Evolutionary conservation across 2,797 vertebrate species (phyloP), one percentile per base, ranked within the genome.

Genomic region (Champsocephalus gunnari): DNA sequence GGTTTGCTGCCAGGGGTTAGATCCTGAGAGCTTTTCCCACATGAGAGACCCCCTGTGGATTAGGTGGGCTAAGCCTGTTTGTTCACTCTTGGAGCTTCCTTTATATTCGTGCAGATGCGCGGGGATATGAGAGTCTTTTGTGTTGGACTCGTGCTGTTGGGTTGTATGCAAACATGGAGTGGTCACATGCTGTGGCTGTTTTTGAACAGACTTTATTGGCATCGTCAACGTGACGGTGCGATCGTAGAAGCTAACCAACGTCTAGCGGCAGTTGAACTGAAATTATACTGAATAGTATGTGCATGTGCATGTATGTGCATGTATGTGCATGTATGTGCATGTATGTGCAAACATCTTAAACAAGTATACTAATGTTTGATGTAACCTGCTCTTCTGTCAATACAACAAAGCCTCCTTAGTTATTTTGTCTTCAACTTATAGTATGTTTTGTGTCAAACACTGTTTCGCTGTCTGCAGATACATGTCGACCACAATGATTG

Each of bases 1-100:
- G 86, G 82, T 59, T 62, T 66, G 28, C 28, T 34, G 75, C 85
- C 79, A 79, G 21, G 85, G 75, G 34, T 38, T 38, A 83, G 43
- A 75, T 72, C 67, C 34, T 0, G 53, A 70, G 60, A 65, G 75
- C 70, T n/a, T 34, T 38, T 6, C 34, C 8, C 34, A 38, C 34
- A 70, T 28, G 28, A 28, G 28, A 5, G 28, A 54, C 45, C 56
- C 47, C 21, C 28, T 9, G 41, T 32, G 51, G 38, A 0, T 44
- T n/a, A 51, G 32, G 16, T 44, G 21, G 34, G 11, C 24, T 32
- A 12, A 11, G 51, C 3, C 11, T n/a, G 59, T 62, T 50, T 17
- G 63, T 45, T 38, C 9, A 5, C 19, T 12, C 43, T 43, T 41
- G 43, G 12, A 45, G 28, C 48, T 48, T 38, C 44, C 8, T 8